phyloP scores from a whole-genome alignment of 2,113 vertebrate species.

The Panurus biarmicus region DNA sequence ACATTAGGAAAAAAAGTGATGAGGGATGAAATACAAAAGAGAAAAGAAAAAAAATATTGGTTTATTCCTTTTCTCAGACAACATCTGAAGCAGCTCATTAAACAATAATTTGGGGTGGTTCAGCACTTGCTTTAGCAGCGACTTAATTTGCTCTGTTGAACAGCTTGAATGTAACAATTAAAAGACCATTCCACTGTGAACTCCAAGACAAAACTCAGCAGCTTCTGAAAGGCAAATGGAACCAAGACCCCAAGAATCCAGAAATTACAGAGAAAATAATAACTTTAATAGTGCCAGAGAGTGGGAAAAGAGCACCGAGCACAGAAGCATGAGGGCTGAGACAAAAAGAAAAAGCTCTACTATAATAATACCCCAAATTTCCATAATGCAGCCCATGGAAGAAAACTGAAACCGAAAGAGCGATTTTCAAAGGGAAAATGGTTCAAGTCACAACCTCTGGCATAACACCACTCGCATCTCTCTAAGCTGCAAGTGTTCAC shows the following conservation, averaged over 20 bases:
- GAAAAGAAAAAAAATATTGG: background rate
- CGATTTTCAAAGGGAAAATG: background rate
- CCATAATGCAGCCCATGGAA: background rate
- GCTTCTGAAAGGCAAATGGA: background rate
- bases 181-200: background rate
- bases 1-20: background rate
- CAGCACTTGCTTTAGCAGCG: background rate
- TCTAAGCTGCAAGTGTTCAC: background rate
- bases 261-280: background rate
- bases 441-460: background rate
- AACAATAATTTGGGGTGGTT: background rate
- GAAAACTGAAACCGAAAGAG: background rate
- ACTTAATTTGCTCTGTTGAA: background rate
- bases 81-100: background rate
- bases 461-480: background rate
- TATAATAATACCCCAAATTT: background rate
- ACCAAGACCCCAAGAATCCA: background rate
- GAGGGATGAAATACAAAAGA: background rate
- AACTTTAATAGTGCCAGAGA: background rate
- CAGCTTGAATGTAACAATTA: background rate
- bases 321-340: accelerated
- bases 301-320: background rate
- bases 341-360: background rate
- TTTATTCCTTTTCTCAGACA: background rate
- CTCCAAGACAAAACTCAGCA: background rate